Percentiles rank a stretch among this genome's conserved stretches.
Conservation (phyloP, 2,797 vertebrate genomes). For the Ctenosaura bakeri region DNA sequence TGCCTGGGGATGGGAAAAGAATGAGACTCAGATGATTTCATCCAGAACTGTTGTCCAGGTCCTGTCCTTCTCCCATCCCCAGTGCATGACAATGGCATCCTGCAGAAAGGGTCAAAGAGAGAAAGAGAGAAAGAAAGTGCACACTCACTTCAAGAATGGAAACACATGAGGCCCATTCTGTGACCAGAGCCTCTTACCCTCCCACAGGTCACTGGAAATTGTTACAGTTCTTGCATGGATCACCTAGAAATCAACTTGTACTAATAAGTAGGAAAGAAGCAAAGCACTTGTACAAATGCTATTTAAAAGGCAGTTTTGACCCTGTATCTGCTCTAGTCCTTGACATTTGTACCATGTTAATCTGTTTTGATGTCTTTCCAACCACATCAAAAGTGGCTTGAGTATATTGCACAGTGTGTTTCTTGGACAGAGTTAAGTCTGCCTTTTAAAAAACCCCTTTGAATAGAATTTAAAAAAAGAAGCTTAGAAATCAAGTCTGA, state of each 20-base stretch:
- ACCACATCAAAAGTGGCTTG: background rate
- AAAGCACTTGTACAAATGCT: constrained; percentile 44
- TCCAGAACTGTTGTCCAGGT: too few relatives aligned
- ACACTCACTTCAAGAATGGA: constrained; percentile 30
- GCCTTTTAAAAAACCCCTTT: too few relatives aligned
- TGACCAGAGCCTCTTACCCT: background rate
- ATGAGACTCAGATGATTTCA: too few relatives aligned
- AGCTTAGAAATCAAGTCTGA: background rate
- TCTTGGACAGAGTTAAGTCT: too few relatives aligned
- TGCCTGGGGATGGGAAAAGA: too few relatives aligned
- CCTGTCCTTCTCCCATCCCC: too few relatives aligned
- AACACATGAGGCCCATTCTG: background rate
- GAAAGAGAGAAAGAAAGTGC: too few relatives aligned
- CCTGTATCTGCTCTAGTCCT: background rate
- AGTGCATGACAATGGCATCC: too few relatives aligned
- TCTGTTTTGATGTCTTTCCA: background rate
- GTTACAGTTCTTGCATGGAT: constrained; percentile 26
- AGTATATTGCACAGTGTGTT: too few relatives aligned
- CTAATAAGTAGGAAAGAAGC: background rate
- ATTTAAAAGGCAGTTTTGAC: constrained; percentile 13
- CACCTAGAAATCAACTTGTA: constrained; percentile 34
- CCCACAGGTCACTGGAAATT: constrained; percentile 28
- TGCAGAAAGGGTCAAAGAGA: too few relatives aligned
- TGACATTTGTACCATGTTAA: background rate
- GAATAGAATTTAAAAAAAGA: background rate